Base-by-base conservation (phyloP, 2,797 vertebrate genomes). In the Mormyrops attenuatus region DNA sequence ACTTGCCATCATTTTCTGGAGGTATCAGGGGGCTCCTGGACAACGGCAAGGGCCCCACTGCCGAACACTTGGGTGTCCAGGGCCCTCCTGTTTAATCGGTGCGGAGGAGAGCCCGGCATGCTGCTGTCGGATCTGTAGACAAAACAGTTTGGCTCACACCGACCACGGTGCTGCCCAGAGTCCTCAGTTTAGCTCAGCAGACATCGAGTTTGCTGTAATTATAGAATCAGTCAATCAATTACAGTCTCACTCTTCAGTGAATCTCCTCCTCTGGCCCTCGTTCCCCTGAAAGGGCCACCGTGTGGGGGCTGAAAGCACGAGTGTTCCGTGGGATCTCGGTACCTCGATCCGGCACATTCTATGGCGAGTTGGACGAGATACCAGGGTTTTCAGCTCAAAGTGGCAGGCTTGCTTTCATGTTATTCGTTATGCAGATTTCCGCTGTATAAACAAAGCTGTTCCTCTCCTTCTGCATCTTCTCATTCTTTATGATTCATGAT, bases 401-500 rank as follows among this genome's bases (percentile, higher is more conserved):
- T 44, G 38, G 15, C 73, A 80, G 73, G 73, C 73, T 20, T 80
- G 73, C 73, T 80, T 80, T 80, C 38, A 44, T 69, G 66, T 80
- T 80, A 44, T 44, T 80, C 73, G 73, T n/a, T 80, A 80, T 44
- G 73, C 73, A 80, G 38, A 80, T 80, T 80, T 44, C 73, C 34
- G 34, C 38, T 41, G 73, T 44, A 80, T 80, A 80, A 80, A 80
- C 73, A 80, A 80, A 80, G 73, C 73, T 80, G 73, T 80, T 80
- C 38, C 89, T 87, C 88, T 90, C 73, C 73, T 80, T n/a, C 73
- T 44, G 38, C 73, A 44, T 80, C 73, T 80, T 80, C 73, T 44
- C 38, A 44, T 44, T 80, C 38, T 80, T 80, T 80, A 80, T 80
- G 73, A 80, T 80, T 80, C 66, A 69, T 69, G 91, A 92, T 88